phyloP scores from a whole-genome alignment of 2,113 vertebrate species.

The Bolborhynchus lineola region DNA sequence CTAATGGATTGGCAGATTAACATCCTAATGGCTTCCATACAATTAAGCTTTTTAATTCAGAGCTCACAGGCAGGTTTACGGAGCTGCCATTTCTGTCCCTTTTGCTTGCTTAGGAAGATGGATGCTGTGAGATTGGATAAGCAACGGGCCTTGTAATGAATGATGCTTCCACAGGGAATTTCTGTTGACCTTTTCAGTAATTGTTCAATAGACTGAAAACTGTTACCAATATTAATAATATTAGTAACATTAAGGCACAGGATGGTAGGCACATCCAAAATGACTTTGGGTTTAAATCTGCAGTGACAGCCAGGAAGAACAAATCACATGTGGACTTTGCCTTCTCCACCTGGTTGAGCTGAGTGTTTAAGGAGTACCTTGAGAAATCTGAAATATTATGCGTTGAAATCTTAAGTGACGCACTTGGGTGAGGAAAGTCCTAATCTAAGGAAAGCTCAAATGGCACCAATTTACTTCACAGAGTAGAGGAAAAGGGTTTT shows the following conservation, averaged over 20 bases:
- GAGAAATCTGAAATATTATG: not conserved
- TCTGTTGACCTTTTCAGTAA: slow-evolving; percentile 45
- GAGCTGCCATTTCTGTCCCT: not conserved
- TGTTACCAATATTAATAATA: slow-evolving; percentile 7
- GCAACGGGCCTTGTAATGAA: slow-evolving; percentile 32
- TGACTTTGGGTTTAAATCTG: not conserved
- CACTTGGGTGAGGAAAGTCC: slow-evolving; percentile 14
- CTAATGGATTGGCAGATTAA: not conserved
- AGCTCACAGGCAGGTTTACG: not conserved
- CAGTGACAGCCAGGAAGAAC: not conserved
- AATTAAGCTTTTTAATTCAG: slow-evolving; percentile 50
- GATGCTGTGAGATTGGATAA: not conserved
- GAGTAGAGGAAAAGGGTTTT: not conserved
- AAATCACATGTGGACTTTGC: not conserved
- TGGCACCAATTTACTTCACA: not conserved
- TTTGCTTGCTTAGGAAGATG: slow-evolving; percentile 40
- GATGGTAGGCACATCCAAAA: not conserved
- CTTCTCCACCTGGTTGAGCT: slow-evolving; percentile 8
- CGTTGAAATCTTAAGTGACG: slow-evolving; percentile 25
- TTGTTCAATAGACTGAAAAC: slow-evolving; percentile 46
- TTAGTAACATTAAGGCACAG: not conserved
- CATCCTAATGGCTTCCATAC: not conserved
- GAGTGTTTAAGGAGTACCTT: slow-evolving; percentile 17
- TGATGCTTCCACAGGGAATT: not conserved
- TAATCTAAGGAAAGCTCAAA: slow-evolving; percentile 26